These are phyloP conservation scores for Drosophila mayri DNA, from an alignment of 1,140 invertebrate genomes.

Conservation along the genomic window DNA sequence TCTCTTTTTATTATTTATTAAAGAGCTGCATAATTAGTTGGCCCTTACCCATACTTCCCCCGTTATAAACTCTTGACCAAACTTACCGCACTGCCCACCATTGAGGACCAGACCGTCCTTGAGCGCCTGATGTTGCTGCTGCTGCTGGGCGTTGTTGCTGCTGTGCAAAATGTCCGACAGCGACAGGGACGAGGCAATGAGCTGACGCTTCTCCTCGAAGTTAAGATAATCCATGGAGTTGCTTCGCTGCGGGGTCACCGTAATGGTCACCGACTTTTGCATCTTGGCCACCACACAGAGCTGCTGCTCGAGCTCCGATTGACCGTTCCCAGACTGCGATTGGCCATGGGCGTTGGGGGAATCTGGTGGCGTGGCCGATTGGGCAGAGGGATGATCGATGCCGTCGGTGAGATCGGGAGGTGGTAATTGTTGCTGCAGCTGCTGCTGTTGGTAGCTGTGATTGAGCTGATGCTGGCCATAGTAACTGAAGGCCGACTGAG, in stretches of 20 bases:
- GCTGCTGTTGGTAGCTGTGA: conserved; percentile 60
- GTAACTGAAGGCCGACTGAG: conserved; percentile 66
- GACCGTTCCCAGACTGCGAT: conserved; percentile 3
- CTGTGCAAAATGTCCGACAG: conserved; percentile 93
- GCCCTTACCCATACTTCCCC: background rate
- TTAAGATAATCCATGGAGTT: conserved; percentile 95
- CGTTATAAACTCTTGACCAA: background rate
- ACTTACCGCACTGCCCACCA: conserved; percentile 68
- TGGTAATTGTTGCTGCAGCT: conserved; percentile 60
- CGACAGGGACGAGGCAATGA: conserved; percentile 94
- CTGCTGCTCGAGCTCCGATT: conserved; percentile 66
- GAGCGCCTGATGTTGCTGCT: conserved; percentile 45
- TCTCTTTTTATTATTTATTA: background rate
- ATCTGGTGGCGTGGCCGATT: conserved; percentile 39
- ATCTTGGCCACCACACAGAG: conserved; percentile 85
- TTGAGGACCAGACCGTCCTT: conserved; percentile 60
- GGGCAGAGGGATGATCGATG: conserved; percentile 61
- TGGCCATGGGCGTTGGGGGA: conserved; percentile 36
- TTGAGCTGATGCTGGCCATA: conserved; percentile 61
- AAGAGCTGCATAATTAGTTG: background rate
- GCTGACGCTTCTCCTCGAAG: conserved; percentile 95
- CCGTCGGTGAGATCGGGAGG: conserved; percentile 63
- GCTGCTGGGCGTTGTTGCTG: conserved; percentile 87
- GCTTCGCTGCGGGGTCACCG: conserved; percentile 90
- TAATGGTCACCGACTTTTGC: conserved; percentile 87